These are phyloP conservation scores for Orthosia incerta DNA, from an alignment of 2,888 invertebrate species.

Conservation along the genomic window DNA sequence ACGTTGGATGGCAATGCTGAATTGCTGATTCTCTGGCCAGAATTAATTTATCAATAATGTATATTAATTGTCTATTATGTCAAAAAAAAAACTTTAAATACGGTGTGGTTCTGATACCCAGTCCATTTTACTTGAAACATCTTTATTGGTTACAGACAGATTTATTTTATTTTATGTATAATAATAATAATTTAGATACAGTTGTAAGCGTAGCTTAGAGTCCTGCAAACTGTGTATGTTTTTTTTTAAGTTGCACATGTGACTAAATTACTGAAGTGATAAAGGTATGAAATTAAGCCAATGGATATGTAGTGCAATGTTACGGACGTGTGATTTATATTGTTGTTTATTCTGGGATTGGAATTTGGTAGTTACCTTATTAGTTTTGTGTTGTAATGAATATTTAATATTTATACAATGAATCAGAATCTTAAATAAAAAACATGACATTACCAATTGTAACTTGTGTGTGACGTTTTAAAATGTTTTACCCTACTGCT, in stretches of 20 bases:
- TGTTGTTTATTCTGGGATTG: constrained; percentile 17
- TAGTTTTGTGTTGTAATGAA: neutral
- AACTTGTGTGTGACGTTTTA: too few relatives aligned
- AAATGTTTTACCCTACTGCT: too few relatives aligned
- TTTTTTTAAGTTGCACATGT: constrained; percentile 4
- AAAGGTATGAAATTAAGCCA: neutral
- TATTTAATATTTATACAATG: neutral
- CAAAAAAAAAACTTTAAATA: neutral
- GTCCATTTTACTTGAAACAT: neutral
- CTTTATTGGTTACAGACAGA: neutral
- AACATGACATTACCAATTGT: too few relatives aligned
- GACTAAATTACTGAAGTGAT: neutral
- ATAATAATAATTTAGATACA: neutral
- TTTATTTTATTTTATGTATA: neutral
- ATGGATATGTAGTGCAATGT: constrained; percentile 10
- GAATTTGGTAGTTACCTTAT: constrained; percentile 1
- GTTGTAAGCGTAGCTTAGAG: neutral
- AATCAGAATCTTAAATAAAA: too few relatives aligned
- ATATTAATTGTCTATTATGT: neutral
- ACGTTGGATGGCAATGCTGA: too few relatives aligned
- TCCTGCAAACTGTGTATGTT: constrained; percentile 1
- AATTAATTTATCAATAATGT: too few relatives aligned
- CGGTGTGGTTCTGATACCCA: neutral
- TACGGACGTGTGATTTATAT: neutral
- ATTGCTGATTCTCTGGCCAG: too few relatives aligned